These are phyloP conservation scores for Amphilophus citrinellus DNA, from an alignment of 2,113 vertebrate species.

Conservation along the genomic window DNA sequence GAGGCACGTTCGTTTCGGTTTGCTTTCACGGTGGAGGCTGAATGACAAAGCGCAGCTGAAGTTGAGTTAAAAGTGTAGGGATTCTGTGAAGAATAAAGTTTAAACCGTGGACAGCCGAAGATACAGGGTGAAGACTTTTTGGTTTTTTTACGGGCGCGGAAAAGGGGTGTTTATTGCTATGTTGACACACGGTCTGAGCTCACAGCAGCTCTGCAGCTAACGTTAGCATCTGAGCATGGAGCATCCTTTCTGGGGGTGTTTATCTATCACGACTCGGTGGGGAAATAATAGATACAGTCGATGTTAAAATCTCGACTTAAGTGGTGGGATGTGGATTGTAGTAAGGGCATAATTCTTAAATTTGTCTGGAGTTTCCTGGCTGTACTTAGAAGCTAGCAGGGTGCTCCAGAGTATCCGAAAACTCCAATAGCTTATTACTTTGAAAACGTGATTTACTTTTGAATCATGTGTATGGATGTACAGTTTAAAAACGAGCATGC, in stretches of 20 bases:
- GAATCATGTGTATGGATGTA: too few species aligned
- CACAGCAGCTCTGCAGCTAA: constrained; percentile 47
- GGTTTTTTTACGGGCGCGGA: background rate
- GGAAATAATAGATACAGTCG: background rate
- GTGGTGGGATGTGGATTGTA: background rate
- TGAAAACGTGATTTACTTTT: background rate
- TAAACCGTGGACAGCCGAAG: background rate
- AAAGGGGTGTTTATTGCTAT: accelerated
- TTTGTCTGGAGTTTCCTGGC: background rate
- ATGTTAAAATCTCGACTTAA: background rate
- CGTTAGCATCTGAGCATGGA: constrained; percentile 37
- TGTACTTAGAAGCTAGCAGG: background rate
- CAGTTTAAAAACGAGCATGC: background rate
- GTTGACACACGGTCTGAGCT: background rate
- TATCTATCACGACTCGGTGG: background rate
- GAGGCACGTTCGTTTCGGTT: constrained; percentile 22
- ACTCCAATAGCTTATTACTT: background rate
- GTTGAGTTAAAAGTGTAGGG: background rate
- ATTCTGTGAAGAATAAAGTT: background rate
- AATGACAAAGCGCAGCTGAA: background rate
- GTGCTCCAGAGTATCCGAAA: background rate
- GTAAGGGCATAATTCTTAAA: background rate
- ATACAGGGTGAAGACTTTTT: constrained; percentile 22
- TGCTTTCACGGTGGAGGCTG: constrained; percentile 6
- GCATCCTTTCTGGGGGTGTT: background rate